Conservation (phyloP, 2,888 invertebrate genomes). For the Himalopsyche kuldschensis region DNA sequence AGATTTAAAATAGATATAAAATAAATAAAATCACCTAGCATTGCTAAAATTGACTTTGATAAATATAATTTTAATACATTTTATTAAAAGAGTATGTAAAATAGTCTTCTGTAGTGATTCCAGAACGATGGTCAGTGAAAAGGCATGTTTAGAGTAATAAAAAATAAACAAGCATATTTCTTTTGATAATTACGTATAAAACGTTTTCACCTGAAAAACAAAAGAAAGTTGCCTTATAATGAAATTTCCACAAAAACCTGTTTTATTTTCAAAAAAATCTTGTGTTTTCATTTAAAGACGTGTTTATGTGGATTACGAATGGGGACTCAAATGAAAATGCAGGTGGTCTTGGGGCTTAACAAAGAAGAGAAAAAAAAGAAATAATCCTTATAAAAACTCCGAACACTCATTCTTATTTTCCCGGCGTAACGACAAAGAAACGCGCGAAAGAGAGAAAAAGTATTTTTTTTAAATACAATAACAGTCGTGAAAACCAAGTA, state of each 20-base stretch:
- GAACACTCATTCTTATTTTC: constrained; percentile 32
- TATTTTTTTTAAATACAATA: constrained; percentile 36
- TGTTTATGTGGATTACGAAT: constrained; percentile 29
- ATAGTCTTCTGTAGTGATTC: no score
- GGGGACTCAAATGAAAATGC: constrained; percentile 24
- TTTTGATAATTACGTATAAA: not conserved
- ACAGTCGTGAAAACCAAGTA: constrained; percentile 20
- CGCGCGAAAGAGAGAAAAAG: constrained; percentile 22
- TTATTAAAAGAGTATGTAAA: no score
- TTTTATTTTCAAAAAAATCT: not conserved
- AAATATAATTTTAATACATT: no score
- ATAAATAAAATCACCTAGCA: no score
- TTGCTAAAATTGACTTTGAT: no score
- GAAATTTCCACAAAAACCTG: not conserved
- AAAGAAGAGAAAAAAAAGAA: constrained; percentile 22
- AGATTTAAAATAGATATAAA: no score
- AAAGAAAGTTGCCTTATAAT: not conserved
- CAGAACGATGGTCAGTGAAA: not conserved
- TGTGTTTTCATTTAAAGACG: constrained; percentile 10
- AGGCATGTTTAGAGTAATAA: not conserved
- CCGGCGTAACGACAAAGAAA: constrained; percentile 13
- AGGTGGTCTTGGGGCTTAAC: constrained; percentile 26
- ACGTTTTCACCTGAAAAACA: not conserved
- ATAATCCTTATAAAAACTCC: constrained; percentile 29
- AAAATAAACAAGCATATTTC: not conserved